These are phyloP conservation scores for Cairina moschata DNA, from an alignment of 2,113 vertebrate genomes.

Conservation along the genomic window DNA sequence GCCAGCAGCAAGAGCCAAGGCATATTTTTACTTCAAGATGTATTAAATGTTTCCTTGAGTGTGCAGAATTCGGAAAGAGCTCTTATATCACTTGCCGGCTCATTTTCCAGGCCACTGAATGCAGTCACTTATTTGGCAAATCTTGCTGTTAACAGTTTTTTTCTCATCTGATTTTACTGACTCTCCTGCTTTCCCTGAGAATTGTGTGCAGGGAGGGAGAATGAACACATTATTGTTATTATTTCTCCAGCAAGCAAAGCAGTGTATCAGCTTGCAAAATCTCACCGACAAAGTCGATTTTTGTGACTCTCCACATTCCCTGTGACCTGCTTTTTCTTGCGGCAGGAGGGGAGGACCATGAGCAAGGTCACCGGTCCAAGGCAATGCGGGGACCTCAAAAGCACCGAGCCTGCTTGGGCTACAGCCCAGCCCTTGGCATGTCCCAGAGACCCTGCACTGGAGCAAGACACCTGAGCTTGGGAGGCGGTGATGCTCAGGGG, in stretches of 20 bases:
- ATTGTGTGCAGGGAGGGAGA: neutral
- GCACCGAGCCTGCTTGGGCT: neutral
- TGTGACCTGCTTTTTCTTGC: neutral
- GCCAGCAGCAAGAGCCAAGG: slow-evolving; percentile 50
- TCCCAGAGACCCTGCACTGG: neutral
- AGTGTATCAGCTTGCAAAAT: neutral
- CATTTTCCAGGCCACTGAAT: slow-evolving; percentile 71
- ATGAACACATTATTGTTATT: neutral
- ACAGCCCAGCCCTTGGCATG: neutral
- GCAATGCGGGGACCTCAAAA: neutral
- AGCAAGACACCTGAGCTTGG: neutral
- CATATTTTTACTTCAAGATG: slow-evolving; percentile 64
- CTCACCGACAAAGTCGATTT: neutral
- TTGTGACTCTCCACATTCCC: neutral
- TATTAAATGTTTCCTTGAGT: slow-evolving; percentile 71
- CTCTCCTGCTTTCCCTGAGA: neutral
- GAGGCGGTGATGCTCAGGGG: neutral
- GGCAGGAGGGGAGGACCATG: accelerated
- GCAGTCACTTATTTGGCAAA: slow-evolving; percentile 63
- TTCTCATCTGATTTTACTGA: slow-evolving; percentile 41
- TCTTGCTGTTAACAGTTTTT: slow-evolving; percentile 23
- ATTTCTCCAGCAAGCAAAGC: neutral
- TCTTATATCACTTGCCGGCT: slow-evolving; percentile 63
- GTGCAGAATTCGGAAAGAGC: slow-evolving; percentile 52
- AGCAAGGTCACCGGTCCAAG: neutral